These are phyloP conservation scores for Donacobius atricapilla DNA, from an alignment of 2,113 vertebrate species.

Conservation along the genomic window DNA sequence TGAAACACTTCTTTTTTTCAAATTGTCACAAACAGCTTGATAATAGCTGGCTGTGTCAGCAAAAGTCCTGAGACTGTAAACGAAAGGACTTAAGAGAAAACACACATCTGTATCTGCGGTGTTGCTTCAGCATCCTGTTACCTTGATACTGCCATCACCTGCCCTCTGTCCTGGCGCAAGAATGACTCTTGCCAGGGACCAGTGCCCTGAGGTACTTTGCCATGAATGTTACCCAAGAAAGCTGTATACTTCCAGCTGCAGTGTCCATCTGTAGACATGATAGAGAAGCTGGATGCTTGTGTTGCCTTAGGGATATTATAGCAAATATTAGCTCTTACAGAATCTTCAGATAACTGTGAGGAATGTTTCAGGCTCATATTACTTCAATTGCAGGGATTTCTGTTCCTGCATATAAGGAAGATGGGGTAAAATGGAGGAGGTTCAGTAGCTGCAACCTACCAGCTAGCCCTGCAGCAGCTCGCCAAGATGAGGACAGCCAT, in stretches of 20 bases:
- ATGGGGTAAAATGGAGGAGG: background rate
- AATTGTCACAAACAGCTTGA: background rate
- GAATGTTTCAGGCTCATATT: background rate
- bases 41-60: background rate
- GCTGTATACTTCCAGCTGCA: background rate
- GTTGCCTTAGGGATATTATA: background rate
- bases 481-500: background rate
- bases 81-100: background rate
- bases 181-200: background rate
- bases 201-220: background rate
- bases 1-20: background rate
- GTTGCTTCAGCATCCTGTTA: background rate
- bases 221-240: background rate
- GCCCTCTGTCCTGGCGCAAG: background rate
- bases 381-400: background rate
- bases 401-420: background rate
- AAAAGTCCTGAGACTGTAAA: background rate
- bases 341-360: background rate
- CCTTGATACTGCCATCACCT: background rate
- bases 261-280: background rate
- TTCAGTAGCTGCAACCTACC: background rate
- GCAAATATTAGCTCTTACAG: background rate
- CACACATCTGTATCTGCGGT: background rate
- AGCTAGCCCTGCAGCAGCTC: background rate
- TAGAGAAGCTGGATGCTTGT: background rate